Base-by-base conservation (phyloP, 2,888 invertebrate genomes). In the Temnothorax rugatulus region DNA sequence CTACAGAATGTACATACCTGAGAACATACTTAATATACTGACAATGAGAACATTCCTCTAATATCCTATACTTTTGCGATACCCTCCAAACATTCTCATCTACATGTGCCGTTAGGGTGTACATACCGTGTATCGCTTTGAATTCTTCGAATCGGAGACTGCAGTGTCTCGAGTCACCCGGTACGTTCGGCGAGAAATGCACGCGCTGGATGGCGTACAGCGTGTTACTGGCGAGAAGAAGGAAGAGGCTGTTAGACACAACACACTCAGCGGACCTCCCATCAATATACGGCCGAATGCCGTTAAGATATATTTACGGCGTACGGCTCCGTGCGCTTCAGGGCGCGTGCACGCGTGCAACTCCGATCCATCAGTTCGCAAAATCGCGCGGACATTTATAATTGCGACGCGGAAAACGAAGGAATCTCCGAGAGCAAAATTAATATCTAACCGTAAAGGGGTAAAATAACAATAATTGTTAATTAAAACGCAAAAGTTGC, bases 241-340 rank as follows among this genome's bases (percentile, higher is more conserved):
- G 86, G 91, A 90, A 91, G 92, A 91, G 91, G 91, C 92, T 92
- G 93, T 94, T 94, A 94, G 94, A 94, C 94, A 94, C 92, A 94
- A 94, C 94, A 94, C 94, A 94, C 94, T 94, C 94, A 93, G 91
- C 91, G 90, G 93, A 92, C 93, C 93, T 93, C 94, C 93, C 93
- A 93, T 93, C 93, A 93, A 94, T 94, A 93, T 93, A 92, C 93
- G 90, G 88, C 90, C 91, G 91, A 93, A 94, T 90, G 92, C 93
- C 92, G 93, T 94, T 93, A 93, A 93, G 94, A 94, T 94, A 94
- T 94, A 94, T 94, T 93, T 94, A 93, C 93, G 91, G 87, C 91
- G 91, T 89, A 92, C 92, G 93, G 91, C 93, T 92, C 91, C 92
- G 88, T 91, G 90, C 86, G 85, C 89, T 38, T 47, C 86, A 84